Evolutionary conservation across 1,140 invertebrate genomes (phyloP), one percentile per base, ranked within the genome.

Genomic region (Apocrypta bakeri): DNA sequence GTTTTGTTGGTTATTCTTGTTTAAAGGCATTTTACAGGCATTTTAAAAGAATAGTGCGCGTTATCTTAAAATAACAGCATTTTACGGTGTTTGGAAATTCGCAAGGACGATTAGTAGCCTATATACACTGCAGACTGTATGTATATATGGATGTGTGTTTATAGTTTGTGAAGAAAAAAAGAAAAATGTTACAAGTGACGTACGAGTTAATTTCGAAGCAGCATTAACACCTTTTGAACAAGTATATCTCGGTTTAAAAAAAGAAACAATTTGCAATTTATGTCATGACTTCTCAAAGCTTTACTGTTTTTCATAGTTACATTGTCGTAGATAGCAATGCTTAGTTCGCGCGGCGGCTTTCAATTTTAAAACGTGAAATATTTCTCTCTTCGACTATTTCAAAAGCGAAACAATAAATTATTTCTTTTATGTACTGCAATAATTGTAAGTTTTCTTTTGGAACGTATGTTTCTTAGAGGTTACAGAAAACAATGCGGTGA

Each of bases 301-400:
- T 75, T 63, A 75, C 61, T 75, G 27, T 33, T 75, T 75, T 56
- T 21, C 29, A n/a, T 75, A 63, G 42, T 31, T 33, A 24, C 48
- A 56, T 56, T 56, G 48, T 56, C 14, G 7, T 21, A 56, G 33
- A 37, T 37, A n/a, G 21, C 48, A 56, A 14, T 3, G 17, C 48
- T 56, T 17, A n/a, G 3, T 75, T 7, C n/a, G 29, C 27, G 25
- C 27, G n/a, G 63, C 48, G 17, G 48, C 48, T 56, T 61, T 33
- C 2, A 75, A 63, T 61, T 56, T 75, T 61, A 33, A 75, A 75
- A 75, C 7, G 7, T 33, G 61, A 33, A 75, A 75, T 75, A 75
- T 75, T 31, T 75, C 48, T 75, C 9, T 1, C 14, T 27, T 27
- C 31, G 29, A 14, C 48, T 31, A 33, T 48, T 56, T 56, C 48